phyloP scores from a whole-genome alignment of 2,888 invertebrate species.

The Coleophora deauratella region DNA sequence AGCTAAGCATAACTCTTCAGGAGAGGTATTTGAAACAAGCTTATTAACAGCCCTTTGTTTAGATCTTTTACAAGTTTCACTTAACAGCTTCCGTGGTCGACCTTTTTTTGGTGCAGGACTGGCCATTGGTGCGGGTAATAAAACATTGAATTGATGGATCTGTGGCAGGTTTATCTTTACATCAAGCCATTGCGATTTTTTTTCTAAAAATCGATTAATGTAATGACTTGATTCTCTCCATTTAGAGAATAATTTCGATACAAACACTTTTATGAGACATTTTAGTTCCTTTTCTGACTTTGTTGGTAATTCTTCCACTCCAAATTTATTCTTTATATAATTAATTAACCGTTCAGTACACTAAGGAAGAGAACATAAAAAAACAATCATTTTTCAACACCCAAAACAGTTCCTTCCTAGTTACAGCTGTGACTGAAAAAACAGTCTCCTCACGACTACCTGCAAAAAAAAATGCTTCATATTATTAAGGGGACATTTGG shows the following conservation, averaged over 20 bases:
- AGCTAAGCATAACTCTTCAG: conserved; percentile 1
- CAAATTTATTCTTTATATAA: conserved; percentile 2
- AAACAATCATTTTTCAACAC: conserved; percentile 1
- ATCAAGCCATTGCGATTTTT: conserved; percentile 1
- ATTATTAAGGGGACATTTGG: no score
- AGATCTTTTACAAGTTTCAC: neutral
- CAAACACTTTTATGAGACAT: conserved; percentile 3
- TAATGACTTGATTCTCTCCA: conserved; percentile 2
- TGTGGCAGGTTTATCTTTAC: neutral
- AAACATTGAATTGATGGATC: neutral
- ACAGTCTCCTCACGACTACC: no score
- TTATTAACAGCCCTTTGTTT: neutral
- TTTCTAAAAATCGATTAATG: neutral
- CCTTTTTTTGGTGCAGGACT: no score
- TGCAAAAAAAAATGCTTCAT: no score
- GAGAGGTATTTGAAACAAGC: conserved; percentile 1
- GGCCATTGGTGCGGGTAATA: neutral
- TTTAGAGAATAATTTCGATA: conserved; percentile 7
- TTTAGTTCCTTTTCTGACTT: neutral
- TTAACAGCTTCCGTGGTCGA: neutral
- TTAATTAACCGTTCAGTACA: conserved; percentile 4
- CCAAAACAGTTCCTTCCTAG: neutral
- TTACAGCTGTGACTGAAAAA: no score
- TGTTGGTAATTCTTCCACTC: neutral
- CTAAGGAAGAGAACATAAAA: conserved; percentile 2